These are phyloP conservation scores for Campoletis sonorensis DNA, from an alignment of 1,140 invertebrate genomes.

Conservation along the genomic window DNA sequence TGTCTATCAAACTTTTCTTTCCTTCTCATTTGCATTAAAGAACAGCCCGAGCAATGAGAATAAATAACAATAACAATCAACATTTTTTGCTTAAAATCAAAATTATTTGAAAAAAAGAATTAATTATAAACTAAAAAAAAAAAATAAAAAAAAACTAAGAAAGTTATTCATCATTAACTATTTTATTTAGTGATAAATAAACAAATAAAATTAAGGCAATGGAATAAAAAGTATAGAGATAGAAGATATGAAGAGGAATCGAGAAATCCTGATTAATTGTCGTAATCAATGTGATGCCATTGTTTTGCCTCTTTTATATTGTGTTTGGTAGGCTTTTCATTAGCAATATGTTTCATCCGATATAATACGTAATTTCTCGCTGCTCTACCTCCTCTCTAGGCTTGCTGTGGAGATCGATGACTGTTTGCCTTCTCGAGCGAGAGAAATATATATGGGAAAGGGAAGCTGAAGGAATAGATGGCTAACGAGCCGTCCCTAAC, in stretches of 20 bases:
- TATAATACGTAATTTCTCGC: conserved; percentile 16
- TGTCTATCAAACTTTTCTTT: background rate
- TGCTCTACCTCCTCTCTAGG: background rate
- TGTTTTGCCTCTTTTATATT: background rate
- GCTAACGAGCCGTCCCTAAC: conserved; percentile 32
- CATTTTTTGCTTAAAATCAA: too few species aligned
- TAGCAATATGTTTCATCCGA: background rate
- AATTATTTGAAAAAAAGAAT: background rate
- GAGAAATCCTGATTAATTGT: background rate
- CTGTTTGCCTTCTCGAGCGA: conserved; percentile 24
- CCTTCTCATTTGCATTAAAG: background rate
- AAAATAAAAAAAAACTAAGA: background rate
- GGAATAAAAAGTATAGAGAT: background rate
- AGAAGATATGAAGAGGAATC: background rate
- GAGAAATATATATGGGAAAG: background rate
- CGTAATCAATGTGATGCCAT: background rate
- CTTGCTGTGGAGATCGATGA: conserved; percentile 22
- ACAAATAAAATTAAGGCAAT: background rate
- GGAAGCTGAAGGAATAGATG: conserved; percentile 2
- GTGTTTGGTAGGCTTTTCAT: background rate
- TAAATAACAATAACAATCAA: background rate
- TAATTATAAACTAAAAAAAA: background rate
- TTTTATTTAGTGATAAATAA: background rate
- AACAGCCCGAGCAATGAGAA: background rate
- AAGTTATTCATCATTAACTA: background rate